Conservation (phyloP, 2,888 invertebrate genomes). For the Drosophila anceps region DNA sequence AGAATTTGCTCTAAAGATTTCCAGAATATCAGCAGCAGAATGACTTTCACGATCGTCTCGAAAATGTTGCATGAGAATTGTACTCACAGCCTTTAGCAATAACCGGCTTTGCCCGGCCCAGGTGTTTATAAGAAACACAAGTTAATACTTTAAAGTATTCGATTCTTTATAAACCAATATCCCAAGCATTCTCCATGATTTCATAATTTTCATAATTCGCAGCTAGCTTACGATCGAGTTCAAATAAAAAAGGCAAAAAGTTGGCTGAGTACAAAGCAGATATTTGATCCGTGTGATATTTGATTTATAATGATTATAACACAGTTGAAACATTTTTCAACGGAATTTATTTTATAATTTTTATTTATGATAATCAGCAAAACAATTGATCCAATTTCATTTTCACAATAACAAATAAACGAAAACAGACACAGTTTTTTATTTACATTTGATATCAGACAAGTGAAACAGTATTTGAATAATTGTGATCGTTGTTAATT, state of each 20-base stretch:
- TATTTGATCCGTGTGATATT: neutral
- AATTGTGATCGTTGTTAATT: neutral
- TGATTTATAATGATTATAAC: neutral
- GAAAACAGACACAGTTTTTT: neutral
- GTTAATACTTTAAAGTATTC: too few relatives aligned
- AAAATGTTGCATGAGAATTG: neutral
- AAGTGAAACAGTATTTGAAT: neutral
- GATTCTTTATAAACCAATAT: neutral
- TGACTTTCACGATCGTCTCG: constrained; percentile 2
- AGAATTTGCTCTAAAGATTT: constrained; percentile 20
- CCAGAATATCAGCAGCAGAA: constrained; percentile 8
- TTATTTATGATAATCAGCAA: neutral
- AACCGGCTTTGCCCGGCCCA: neutral
- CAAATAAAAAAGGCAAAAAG: neutral
- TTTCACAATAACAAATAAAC: neutral
- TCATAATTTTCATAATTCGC: too few relatives aligned
- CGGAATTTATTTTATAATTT: neutral
- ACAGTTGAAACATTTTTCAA: neutral
- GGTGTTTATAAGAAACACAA: neutral
- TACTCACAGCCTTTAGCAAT: neutral
- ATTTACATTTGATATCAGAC: neutral
- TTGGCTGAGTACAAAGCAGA: neutral
- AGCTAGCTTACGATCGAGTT: neutral
- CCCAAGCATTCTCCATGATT: neutral
- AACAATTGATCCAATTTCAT: neutral